Conservation (phyloP, 2,113 vertebrate species). For the Vidua chalybeata region DNA sequence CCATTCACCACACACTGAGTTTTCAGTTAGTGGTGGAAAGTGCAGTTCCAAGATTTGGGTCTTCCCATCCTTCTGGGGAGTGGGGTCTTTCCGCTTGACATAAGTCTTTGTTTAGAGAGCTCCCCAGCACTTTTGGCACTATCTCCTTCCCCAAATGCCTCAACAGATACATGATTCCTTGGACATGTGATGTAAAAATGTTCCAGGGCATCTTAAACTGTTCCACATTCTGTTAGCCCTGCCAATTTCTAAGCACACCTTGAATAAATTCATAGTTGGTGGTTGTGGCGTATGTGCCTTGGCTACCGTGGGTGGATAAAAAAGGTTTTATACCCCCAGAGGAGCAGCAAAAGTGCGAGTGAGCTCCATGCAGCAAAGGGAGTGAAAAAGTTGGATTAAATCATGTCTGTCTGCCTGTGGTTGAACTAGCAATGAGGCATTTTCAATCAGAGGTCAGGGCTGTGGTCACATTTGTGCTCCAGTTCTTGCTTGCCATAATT, state of each 20-base stretch:
- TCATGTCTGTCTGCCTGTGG: slow-evolving; percentile 68
- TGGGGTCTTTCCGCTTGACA: not conserved
- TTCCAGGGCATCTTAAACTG: slow-evolving; percentile 31
- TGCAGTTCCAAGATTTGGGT: not conserved
- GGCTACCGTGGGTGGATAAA: slow-evolving; percentile 37
- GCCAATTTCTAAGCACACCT: slow-evolving; percentile 37
- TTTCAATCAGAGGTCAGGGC: slow-evolving; percentile 67
- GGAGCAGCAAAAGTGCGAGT: not conserved
- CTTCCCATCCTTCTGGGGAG: not conserved
- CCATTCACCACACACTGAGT: rapidly evolving
- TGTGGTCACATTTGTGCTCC: slow-evolving; percentile 65
- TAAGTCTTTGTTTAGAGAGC: not conserved
- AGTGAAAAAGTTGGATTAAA: slow-evolving; percentile 64
- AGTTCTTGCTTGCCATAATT: slow-evolving; percentile 53
- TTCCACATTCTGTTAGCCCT: not conserved
- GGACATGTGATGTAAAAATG: not conserved
- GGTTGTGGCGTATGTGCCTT: slow-evolving; percentile 28
- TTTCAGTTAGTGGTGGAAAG: not conserved
- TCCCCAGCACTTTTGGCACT: not conserved
- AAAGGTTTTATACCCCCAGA: not conserved
- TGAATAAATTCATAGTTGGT: slow-evolving; percentile 49
- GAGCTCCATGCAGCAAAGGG: not conserved
- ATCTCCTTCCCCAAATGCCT: not conserved
- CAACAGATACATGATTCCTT: not conserved
- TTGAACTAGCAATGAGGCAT: slow-evolving; percentile 61